Conservation (phyloP, 2,888 invertebrate genomes). For the Synanthedon andrenaeformis region DNA sequence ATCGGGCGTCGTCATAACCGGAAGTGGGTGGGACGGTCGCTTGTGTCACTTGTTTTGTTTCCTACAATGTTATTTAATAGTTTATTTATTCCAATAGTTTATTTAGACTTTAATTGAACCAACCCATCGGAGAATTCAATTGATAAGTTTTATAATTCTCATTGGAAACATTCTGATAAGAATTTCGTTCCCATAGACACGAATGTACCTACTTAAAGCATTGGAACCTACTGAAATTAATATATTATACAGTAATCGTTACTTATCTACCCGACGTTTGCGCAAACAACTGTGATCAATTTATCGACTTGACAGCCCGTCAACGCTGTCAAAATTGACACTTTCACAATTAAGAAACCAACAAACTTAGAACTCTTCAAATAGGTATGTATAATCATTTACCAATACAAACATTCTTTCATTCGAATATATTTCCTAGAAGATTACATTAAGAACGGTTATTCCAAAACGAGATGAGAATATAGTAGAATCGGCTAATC, state of each 20-base stretch:
- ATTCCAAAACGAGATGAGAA: slow-evolving; percentile 6
- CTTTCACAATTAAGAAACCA: slow-evolving; percentile 67
- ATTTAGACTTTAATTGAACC: neutral
- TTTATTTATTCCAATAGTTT: neutral
- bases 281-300: slow-evolving; percentile 67
- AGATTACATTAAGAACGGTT: neutral
- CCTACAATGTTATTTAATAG: slow-evolving; percentile 3
- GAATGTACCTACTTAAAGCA: slow-evolving; percentile 10
- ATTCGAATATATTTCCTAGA: slow-evolving; percentile 29
- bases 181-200: slow-evolving; percentile 35
- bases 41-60: slow-evolving; percentile 47
- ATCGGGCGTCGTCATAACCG: slow-evolving; percentile 35
- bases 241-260: slow-evolving; percentile 46
- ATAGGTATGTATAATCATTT: slow-evolving; percentile 12
- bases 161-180: slow-evolving; percentile 22
- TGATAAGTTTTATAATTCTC: neutral
- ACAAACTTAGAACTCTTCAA: slow-evolving; percentile 45
- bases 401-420: slow-evolving; percentile 14
- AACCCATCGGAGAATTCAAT: neutral
- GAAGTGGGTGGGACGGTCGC: slow-evolving; percentile 50
- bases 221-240: slow-evolving; percentile 41
- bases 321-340: slow-evolving; percentile 58
- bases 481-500: neutral
- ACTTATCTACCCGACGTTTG: slow-evolving; percentile 59
- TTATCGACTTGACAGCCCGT: slow-evolving; percentile 62